Percentiles rank a stretch among this genome's conserved stretches.
phyloP scores from a whole-genome alignment of 2,888 invertebrate species.

The Sphecodes monilicornis region DNA sequence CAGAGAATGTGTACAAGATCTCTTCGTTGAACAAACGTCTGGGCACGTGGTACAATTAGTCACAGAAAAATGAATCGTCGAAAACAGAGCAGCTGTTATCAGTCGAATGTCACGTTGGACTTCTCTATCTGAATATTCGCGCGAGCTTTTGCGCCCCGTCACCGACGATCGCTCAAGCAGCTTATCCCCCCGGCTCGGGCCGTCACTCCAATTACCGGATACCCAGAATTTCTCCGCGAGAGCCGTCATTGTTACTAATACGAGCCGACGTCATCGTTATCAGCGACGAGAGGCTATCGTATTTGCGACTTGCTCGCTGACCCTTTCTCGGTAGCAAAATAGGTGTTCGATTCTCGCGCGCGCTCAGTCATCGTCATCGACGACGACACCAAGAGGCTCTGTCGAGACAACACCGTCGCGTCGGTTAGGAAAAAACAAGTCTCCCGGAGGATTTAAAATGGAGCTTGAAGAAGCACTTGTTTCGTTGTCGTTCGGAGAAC shows the following conservation, averaged over 20 bases:
- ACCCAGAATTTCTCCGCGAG: not conserved
- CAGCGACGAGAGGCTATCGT: constrained; percentile 11
- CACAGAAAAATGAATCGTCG: not conserved
- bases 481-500: constrained; percentile 47
- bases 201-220: constrained; percentile 12
- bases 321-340: constrained; percentile 1
- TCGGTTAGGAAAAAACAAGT: not conserved
- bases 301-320: constrained; percentile 15
- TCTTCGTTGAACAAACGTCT: not conserved
- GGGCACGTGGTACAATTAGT: not conserved
- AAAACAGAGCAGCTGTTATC: not conserved
- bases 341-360: not conserved
- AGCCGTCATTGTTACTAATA: constrained; percentile 49
- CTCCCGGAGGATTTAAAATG: not conserved
- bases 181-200: not conserved
- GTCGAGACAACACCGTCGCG: not conserved
- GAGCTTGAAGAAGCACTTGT: constrained; percentile 49
- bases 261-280: constrained; percentile 42
- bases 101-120: not conserved
- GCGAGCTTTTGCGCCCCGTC: not conserved
- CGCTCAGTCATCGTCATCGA: constrained; percentile 12
- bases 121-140: not conserved
- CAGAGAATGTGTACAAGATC: not conserved
- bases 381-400: constrained; percentile 11
- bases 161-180: not conserved